These are phyloP conservation scores for Bolinopsis microptera DNA, from an alignment of 37 sponge, comb jelly and placozoan species.

Conservation along the genomic window DNA sequence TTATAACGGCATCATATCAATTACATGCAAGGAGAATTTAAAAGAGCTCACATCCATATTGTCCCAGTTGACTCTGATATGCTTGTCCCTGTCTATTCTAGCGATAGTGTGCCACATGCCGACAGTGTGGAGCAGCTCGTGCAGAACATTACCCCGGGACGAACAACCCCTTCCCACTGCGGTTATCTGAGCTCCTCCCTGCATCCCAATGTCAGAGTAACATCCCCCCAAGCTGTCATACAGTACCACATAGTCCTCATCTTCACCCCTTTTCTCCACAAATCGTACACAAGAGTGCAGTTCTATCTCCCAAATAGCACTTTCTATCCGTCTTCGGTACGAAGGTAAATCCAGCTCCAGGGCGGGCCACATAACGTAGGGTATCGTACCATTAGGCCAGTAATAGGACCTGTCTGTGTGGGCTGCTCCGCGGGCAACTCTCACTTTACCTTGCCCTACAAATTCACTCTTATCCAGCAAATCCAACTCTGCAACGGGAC, in stretches of 20 bases:
- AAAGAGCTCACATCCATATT: constrained; percentile 58
- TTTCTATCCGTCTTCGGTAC: constrained; percentile 13
- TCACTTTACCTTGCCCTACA: too few species aligned
- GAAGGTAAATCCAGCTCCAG: neutral
- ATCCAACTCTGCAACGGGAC: too few species aligned
- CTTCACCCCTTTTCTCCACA: neutral
- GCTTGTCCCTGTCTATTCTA: constrained; percentile 61
- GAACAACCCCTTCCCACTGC: constrained; percentile 25
- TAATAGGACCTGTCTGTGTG: neutral
- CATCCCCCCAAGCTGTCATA: neutral
- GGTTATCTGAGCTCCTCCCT: constrained; percentile 24
- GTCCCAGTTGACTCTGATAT: constrained; percentile 64
- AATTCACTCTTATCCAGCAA: too few species aligned
- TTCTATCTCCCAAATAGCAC: constrained; percentile 59
- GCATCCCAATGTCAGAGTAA: constrained; percentile 7
- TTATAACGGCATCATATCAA: too few species aligned
- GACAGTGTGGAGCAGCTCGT: constrained; percentile 42
- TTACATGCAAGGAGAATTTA: too few species aligned
- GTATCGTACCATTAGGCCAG: constrained; percentile 19
- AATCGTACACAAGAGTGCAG: constrained; percentile 52
- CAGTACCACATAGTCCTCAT: neutral
- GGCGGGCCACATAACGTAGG: neutral
- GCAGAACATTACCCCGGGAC: constrained; percentile 40
- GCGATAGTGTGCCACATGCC: constrained; percentile 60
- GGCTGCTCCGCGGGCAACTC: neutral